These are phyloP conservation scores for Sula dactylatra DNA, from an alignment of 2,113 vertebrate genomes.

Conservation along the genomic window DNA sequence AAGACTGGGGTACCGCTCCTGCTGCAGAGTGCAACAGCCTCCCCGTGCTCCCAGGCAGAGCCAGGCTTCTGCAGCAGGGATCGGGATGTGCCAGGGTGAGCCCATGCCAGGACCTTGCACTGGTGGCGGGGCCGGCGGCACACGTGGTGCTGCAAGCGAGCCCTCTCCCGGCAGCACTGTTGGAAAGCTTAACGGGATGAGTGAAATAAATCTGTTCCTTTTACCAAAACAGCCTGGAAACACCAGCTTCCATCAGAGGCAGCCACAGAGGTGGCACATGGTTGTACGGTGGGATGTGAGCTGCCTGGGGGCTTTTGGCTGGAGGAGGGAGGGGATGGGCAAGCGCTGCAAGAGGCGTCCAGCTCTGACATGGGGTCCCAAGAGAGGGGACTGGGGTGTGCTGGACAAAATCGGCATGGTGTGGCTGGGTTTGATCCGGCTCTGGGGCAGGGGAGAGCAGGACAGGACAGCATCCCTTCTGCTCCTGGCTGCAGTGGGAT, in stretches of 20 bases:
- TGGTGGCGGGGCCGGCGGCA: not conserved
- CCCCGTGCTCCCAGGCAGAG: not conserved
- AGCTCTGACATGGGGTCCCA: not conserved
- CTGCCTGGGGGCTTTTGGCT: accelerated
- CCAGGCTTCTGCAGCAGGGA: not conserved
- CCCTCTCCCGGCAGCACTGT: not conserved
- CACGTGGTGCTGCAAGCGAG: accelerated
- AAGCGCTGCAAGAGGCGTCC: not conserved
- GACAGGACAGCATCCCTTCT: not conserved
- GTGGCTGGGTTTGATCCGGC: not conserved
- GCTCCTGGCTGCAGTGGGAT: accelerated
- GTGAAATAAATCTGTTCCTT: conserved; percentile 41
- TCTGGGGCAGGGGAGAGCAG: accelerated
- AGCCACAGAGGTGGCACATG: accelerated
- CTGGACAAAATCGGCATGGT: not conserved
- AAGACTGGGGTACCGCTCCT: not conserved
- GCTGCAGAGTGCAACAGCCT: not conserved
- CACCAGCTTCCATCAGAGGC: not conserved
- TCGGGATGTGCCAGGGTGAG: not conserved
- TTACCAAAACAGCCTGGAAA: not conserved
- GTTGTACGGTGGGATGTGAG: not conserved
- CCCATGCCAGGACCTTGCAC: not conserved
- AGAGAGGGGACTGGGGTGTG: not conserved
- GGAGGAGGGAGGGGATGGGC: not conserved
- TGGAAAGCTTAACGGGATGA: not conserved